Evolutionary conservation across 2,113 vertebrate genomes (phyloP).

Genomic region (Antidorcas marsupialis): DNA sequence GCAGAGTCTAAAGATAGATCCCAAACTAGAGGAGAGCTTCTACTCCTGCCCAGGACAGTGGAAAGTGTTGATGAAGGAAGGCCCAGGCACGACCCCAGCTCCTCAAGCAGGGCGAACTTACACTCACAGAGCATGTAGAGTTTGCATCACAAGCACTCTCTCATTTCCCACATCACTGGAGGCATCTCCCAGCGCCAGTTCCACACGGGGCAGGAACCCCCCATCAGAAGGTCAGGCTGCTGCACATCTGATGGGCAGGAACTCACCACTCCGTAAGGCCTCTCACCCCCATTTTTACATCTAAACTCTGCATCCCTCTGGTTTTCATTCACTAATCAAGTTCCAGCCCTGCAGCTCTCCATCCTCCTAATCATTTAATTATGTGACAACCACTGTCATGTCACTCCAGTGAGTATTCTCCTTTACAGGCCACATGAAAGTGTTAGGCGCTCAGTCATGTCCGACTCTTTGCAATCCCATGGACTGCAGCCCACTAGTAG

Average conservation of each 20-base stretch:
- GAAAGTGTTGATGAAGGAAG: too few relatives aligned
- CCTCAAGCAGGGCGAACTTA: accelerated
- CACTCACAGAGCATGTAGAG: background rate
- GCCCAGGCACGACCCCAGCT: accelerated
- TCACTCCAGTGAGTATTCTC: background rate
- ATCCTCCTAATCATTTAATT: background rate
- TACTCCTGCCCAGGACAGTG: background rate
- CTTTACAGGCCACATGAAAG: background rate
- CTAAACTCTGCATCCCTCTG: background rate
- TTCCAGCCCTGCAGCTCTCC: background rate
- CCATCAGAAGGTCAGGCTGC: background rate
- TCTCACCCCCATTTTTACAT: background rate
- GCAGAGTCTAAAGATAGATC: background rate
- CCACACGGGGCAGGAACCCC: accelerated
- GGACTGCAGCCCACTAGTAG: background rate
- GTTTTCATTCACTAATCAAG: background rate
- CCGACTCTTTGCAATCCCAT: background rate
- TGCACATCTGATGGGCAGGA: background rate
- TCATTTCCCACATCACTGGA: background rate
- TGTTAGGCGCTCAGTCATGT: background rate
- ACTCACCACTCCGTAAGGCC: accelerated
- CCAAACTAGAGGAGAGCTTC: background rate
- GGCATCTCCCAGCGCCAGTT: background rate
- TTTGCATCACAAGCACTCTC: background rate
- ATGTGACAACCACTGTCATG: background rate